phyloP scores from a whole-genome alignment of 92 coral and sea anemone genomes.

The Isaurus tuberculatus region DNA sequence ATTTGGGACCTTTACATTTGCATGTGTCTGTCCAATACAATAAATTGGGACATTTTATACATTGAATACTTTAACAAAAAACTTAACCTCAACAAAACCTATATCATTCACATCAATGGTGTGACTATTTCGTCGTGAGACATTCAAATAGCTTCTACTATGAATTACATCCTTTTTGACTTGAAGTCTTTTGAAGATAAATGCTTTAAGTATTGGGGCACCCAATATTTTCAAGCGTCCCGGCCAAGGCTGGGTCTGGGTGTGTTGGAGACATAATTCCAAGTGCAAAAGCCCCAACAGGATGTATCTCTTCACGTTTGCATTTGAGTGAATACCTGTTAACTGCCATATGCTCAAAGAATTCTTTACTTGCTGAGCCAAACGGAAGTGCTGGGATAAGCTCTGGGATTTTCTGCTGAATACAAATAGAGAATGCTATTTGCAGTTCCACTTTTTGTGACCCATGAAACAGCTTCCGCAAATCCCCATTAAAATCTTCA shows the following conservation, averaged over 20 bases:
- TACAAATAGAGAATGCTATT: slow-evolving; percentile 35
- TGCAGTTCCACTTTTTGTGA: slow-evolving; percentile 49
- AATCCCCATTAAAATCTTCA: slow-evolving; percentile 9
- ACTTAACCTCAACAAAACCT: slow-evolving; percentile 16
- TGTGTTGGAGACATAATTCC: slow-evolving; percentile 58
- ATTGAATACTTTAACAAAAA: background rate
- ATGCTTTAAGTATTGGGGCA: background rate
- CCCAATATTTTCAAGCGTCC: slow-evolving; percentile 37
- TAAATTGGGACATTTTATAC: background rate
- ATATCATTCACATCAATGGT: slow-evolving; percentile 53
- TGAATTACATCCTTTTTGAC: slow-evolving; percentile 52
- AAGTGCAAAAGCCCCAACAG: slow-evolving; percentile 57
- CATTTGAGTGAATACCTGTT: slow-evolving; percentile 52
- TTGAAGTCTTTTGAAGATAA: slow-evolving; percentile 41
- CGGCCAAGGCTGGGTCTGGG: slow-evolving; percentile 27
- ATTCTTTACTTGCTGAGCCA: slow-evolving; percentile 44
- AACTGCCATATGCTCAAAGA: slow-evolving; percentile 49
- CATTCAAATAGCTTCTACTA: slow-evolving; percentile 48
- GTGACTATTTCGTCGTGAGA: slow-evolving; percentile 57
- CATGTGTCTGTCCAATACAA: background rate
- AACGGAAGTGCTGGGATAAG: slow-evolving; percentile 36
- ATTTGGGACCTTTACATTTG: background rate
- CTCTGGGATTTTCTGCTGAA: slow-evolving; percentile 57
- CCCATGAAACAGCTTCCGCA: slow-evolving; percentile 53
- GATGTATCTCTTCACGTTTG: slow-evolving; percentile 51